These are phyloP conservation scores for Jacana jacana DNA, from an alignment of 2,113 vertebrate genomes.

Conservation along the genomic window DNA sequence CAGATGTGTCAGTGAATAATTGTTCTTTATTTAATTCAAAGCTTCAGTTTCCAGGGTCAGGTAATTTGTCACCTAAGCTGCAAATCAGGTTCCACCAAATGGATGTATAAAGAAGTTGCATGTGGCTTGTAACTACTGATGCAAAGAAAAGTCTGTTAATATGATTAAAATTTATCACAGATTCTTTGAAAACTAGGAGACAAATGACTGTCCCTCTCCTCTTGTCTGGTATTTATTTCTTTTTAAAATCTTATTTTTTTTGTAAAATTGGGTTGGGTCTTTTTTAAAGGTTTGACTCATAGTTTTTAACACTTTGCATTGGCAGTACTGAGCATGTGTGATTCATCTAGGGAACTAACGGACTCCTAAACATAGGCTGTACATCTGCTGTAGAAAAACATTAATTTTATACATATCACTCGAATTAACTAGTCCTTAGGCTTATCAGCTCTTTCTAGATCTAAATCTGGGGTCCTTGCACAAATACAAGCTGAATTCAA, in stretches of 20 bases:
- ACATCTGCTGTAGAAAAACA: slow-evolving; percentile 16
- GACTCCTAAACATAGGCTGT: background rate
- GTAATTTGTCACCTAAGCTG: background rate
- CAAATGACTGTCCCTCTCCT: background rate
- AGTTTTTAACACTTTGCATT: background rate
- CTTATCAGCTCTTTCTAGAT: background rate
- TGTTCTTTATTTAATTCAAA: background rate
- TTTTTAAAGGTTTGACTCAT: background rate
- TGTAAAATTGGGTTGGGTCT: background rate
- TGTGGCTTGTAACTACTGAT: background rate
- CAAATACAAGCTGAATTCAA: background rate
- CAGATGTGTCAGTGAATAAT: background rate
- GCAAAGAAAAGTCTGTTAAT: background rate
- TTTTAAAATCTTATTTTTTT: background rate
- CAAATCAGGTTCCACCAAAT: background rate
- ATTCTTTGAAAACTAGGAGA: background rate
- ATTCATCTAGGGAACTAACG: background rate
- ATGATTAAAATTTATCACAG: background rate
- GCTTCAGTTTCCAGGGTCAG: background rate
- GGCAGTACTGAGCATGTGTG: background rate
- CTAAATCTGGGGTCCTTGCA: background rate
- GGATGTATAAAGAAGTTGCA: background rate
- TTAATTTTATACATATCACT: background rate
- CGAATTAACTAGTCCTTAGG: background rate
- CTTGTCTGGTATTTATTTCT: background rate